Percentiles rank a stretch among this genome's conserved stretches.
phyloP scores from a whole-genome alignment of 2,797 vertebrate species.

The Pseudotriccus pelzelni region DNA sequence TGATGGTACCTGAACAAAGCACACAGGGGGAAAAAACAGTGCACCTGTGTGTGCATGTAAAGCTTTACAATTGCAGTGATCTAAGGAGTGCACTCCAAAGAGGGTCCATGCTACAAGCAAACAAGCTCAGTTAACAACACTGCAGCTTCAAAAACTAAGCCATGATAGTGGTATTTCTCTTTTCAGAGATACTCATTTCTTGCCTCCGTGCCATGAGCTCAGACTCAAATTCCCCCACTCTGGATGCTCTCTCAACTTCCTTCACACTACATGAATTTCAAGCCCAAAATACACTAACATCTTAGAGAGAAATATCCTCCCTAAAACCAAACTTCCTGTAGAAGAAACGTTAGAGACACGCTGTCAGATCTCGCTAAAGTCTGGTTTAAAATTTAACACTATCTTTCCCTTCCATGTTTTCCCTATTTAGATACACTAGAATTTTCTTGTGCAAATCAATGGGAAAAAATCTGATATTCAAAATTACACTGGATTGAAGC shows the following conservation, averaged over 20 bases:
- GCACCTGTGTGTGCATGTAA: not conserved
- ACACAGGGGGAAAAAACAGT: not conserved
- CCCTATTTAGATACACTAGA: not conserved
- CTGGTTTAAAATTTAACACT: not conserved
- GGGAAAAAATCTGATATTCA: not conserved
- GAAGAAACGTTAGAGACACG: not conserved
- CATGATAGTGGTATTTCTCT: not conserved
- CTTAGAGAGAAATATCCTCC: not conserved
- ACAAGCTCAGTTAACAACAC: not conserved
- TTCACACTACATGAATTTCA: not conserved
- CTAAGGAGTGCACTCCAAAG: not conserved
- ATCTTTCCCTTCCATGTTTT: not conserved
- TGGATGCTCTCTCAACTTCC: not conserved
- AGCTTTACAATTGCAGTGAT: accelerated
- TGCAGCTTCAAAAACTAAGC: not conserved
- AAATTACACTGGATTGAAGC: not conserved
- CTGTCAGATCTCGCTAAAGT: not conserved
- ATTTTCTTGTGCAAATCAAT: not conserved
- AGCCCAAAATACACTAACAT: not conserved
- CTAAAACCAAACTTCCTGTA: not conserved
- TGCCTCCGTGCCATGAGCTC: not conserved
- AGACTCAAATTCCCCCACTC: not conserved
- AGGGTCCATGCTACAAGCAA: not conserved
- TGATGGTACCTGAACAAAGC: slow-evolving; percentile 67
- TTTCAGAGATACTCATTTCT: not conserved